Evolutionary conservation across 1,140 invertebrate genomes (phyloP).

Genomic region (Zeugodacus cucurbitae): DNA sequence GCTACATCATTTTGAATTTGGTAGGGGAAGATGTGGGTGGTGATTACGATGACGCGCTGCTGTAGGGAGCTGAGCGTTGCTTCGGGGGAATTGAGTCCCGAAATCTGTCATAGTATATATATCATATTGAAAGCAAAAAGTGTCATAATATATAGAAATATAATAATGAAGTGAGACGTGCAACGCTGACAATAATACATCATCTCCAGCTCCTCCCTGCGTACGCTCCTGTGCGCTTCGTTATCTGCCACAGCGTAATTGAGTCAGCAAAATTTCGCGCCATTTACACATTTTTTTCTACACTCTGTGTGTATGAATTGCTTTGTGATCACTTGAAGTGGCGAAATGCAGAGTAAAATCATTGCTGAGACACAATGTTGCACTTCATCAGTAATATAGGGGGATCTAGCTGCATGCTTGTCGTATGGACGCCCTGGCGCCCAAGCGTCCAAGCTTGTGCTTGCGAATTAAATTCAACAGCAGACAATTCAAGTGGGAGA

Average conservation of each 20-base stretch:
- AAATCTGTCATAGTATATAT: no score
- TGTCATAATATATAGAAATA: no score
- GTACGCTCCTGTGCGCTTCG: neutral
- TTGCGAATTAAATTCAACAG: neutral
- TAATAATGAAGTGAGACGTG: no score
- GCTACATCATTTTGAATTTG: neutral
- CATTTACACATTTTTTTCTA: neutral
- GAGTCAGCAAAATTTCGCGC: constrained; percentile 4
- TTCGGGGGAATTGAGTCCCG: neutral
- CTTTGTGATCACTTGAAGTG: neutral
- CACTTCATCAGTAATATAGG: neutral
- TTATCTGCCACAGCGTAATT: constrained; percentile 5
- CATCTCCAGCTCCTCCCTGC: neutral
- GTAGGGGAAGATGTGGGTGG: neutral
- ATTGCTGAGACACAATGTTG: neutral
- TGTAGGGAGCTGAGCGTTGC: neutral
- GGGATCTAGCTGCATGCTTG: neutral
- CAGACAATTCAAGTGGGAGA: constrained; percentile 17
- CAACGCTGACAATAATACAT: no score
- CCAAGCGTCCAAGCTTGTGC: neutral
- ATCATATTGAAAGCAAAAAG: no score
- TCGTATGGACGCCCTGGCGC: neutral
- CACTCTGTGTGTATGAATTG: neutral
- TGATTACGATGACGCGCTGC: neutral
- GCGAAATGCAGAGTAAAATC: neutral